Base-by-base conservation (phyloP, 2,888 invertebrate genomes). In the Octonoba sinensis region DNA sequence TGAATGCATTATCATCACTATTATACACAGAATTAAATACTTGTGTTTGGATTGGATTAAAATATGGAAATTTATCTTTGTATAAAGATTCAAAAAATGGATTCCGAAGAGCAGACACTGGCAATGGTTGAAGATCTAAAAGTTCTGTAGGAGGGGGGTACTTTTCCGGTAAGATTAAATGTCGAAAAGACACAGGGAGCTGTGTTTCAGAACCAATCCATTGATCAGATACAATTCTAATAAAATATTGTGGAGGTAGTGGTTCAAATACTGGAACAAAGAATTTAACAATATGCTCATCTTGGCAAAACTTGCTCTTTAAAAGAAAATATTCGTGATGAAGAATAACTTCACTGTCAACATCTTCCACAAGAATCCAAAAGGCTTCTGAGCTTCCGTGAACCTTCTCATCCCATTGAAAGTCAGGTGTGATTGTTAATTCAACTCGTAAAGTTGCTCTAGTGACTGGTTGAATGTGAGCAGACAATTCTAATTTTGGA, bases 221-320 rank as follows among this genome's bases (percentile, higher is more conserved):
- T 60, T 89, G 87, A 86, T 91, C 91, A 11, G 90, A 90, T 13
- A 91, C 89, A 3, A 91, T 89, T 84, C 91, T 88, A 51, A 99
- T 91, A 89, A 98, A 99, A 90, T 99, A 99, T 88, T 99, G 98
- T 0, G 99, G 99, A 0, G 99, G 98, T 72, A 99, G 90, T 0
- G 99, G 99, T 88, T 99, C 99, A 89, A 97, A 99, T 44, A 99
- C 95, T 0, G 99, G 99, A 64, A 99, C 98, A 88, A 97, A 99
- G 89, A 99, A 96, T 90, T 99, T 99, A 0, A 99, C 93, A 44
- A 94, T 91, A 88, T 99, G 99, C 87, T 99, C 99, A 87, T 99
- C 99, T 85, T 92, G 91, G 72, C 94, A 93, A 89, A 97, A 99
- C 89, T 97, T 97, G 81, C 96, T 88, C 89, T 99, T 99, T 3